These are phyloP conservation scores for Perithous albicinctus DNA, from an alignment of 2,888 invertebrate species.

Conservation along the genomic window DNA sequence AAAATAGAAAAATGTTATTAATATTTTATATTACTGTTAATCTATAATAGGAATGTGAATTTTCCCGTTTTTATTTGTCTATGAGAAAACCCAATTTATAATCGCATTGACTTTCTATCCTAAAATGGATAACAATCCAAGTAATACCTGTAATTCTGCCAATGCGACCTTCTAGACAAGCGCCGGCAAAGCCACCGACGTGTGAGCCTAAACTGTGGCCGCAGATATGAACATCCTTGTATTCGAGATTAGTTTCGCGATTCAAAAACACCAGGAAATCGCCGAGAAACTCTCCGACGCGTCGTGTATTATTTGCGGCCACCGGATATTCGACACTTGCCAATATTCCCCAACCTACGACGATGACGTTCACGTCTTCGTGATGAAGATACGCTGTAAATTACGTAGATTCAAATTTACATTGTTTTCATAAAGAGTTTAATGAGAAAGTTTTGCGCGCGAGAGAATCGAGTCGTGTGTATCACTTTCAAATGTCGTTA, in stretches of 20 bases:
- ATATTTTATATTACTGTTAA: too few species aligned
- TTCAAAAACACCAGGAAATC: conserved; percentile 77
- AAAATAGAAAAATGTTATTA: too few species aligned
- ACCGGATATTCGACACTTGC: conserved; percentile 76
- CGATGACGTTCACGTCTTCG: conserved; percentile 80
- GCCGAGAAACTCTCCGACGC: conserved; percentile 78
- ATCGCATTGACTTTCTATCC: too few species aligned
- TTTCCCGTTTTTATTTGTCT: too few species aligned
- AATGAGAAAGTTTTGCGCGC: too few species aligned
- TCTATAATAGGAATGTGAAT: too few species aligned
- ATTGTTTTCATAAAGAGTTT: conserved; percentile 46
- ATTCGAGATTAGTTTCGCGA: conserved; percentile 79
- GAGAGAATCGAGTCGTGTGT: conserved; percentile 2
- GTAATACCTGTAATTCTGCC: conserved; percentile 76
- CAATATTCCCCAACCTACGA: conserved; percentile 79
- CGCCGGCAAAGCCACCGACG: conserved; percentile 77
- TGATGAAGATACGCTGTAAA: conserved; percentile 77
- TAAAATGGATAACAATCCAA: too few species aligned
- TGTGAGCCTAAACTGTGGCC: conserved; percentile 78
- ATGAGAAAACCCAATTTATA: too few species aligned
- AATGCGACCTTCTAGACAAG: conserved; percentile 74
- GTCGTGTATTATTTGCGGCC: conserved; percentile 78
- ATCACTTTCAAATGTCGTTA: conserved; percentile 1
- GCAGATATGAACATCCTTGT: conserved; percentile 77
- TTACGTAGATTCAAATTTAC: not conserved